These are phyloP conservation scores for Drosophila melanosoma DNA, from an alignment of 2,888 invertebrate genomes.

Conservation along the genomic window DNA sequence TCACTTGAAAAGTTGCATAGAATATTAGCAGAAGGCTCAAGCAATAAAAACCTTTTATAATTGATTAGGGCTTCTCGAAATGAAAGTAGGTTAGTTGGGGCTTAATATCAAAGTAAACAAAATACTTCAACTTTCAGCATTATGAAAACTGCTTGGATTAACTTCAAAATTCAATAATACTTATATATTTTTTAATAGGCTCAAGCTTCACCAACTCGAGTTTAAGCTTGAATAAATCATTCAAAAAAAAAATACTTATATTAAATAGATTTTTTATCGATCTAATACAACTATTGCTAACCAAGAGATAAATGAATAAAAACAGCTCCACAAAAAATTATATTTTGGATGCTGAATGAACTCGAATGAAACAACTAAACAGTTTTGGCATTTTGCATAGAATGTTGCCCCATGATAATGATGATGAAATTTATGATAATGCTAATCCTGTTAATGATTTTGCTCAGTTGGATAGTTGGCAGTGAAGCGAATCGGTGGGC, in stretches of 20 bases:
- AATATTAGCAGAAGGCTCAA: background rate
- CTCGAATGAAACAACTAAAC: conserved; percentile 46
- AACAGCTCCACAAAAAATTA: background rate
- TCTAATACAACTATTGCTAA: background rate
- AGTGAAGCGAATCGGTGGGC: background rate
- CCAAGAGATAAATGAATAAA: background rate
- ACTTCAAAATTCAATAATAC: background rate
- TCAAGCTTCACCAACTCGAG: background rate
- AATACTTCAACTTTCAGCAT: background rate
- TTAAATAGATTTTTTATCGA: background rate
- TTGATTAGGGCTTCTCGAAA: background rate
- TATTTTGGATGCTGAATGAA: conserved; percentile 10
- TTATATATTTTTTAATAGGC: background rate
- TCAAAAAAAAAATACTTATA: background rate
- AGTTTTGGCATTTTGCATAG: conserved; percentile 69
- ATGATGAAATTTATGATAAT: conserved; percentile 11
- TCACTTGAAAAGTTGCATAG: background rate
- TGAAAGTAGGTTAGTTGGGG: background rate
- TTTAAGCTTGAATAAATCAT: background rate
- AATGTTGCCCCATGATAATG: conserved; percentile 26
- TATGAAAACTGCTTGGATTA: background rate
- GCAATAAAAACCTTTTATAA: background rate
- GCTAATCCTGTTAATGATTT: conserved; percentile 25
- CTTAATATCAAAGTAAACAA: background rate
- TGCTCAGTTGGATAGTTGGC: conserved; percentile 25